phyloP scores from a whole-genome alignment of 1,140 invertebrate species.

The Drosophila repletoides region DNA sequence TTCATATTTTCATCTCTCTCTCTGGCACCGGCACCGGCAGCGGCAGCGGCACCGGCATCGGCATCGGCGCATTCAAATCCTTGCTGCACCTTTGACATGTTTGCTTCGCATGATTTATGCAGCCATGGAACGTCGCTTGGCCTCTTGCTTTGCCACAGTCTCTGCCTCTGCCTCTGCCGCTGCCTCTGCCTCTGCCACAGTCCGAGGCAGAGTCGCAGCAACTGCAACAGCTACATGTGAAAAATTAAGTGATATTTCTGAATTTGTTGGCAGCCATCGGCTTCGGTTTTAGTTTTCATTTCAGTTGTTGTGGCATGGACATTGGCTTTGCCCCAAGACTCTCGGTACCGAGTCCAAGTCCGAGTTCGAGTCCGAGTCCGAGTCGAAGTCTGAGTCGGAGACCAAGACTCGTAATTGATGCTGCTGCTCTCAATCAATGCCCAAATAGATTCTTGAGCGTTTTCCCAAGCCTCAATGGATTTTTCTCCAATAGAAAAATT shows the following conservation, averaged over 20 bases:
- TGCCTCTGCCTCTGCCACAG: constrained; percentile 13
- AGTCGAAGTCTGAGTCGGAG: too few relatives aligned
- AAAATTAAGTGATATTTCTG: constrained; percentile 80
- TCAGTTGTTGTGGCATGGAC: too few relatives aligned
- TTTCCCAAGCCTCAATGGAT: constrained; percentile 49
- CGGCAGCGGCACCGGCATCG: not conserved
- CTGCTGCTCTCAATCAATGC: constrained; percentile 72
- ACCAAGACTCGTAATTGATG: constrained; percentile 59
- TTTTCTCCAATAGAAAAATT: constrained; percentile 70
- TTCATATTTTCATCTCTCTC: constrained; percentile 68
- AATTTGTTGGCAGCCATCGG: constrained; percentile 74
- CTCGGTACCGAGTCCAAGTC: too few relatives aligned
- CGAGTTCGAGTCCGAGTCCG: too few relatives aligned
- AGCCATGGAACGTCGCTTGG: constrained; percentile 68
- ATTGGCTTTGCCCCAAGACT: constrained; percentile 5
- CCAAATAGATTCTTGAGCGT: constrained; percentile 51
- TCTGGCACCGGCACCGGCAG: constrained; percentile 22
- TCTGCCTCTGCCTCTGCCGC: constrained; percentile 5
- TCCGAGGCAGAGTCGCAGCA: constrained; percentile 5
- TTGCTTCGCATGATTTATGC: constrained; percentile 74
- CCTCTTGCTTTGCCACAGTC: constrained; percentile 30
- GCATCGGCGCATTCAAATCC: constrained; percentile 69
- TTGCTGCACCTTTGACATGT: constrained; percentile 79
- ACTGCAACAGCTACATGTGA: constrained; percentile 54
- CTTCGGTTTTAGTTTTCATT: not conserved